Base-by-base conservation (phyloP, 2,888 invertebrate genomes). In the Sarcophaga subvicina region DNA sequence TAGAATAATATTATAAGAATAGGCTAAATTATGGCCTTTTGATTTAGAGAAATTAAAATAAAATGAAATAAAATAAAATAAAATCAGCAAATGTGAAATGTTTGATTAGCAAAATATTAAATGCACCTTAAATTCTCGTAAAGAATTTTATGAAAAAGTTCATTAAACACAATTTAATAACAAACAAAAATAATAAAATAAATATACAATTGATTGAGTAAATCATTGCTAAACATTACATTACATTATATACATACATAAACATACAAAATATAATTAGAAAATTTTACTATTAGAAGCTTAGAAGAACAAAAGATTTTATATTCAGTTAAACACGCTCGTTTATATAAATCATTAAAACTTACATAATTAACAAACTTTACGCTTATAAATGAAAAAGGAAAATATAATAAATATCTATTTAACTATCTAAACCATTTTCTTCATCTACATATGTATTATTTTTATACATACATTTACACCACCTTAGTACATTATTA, bases 321-420 rank as follows among this genome's bases (percentile, higher is more conserved):
- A 4, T 54, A 3, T 54, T 54, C 54, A 54, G 5, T 54, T 14
- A 54, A 4, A 54, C 54, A 54, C 54, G 17, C 54, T 17, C 17
- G 17, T 54, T 14, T 14, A 54, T 17, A 54, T 14, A 14, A 54
- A 54, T 54, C 17, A 12, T 1, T 12, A 17, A 14, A 54, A 54
- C 54, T 2, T 54, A 4, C 17, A 62, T 75, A 20, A 62, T 62
- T 63, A 45, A 63, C 37, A 73, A 62, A 45, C 8, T 62, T 75
- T 54, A 54, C 54, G 54, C 54, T 54, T 54, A 54, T 14, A 54
- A 54, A 12, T 14, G 17, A 54, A 54, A 17, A 17, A 14, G 12
- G 5, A 54, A 14, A 54, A 54, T 1, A 54, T 14, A 54, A 54
- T 17, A 4, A 49, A 49, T 14, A 49, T 14, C 49, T 12, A 49